These are phyloP conservation scores for Malacosoma neustria DNA, from an alignment of 2,888 invertebrate genomes.

Conservation along the genomic window DNA sequence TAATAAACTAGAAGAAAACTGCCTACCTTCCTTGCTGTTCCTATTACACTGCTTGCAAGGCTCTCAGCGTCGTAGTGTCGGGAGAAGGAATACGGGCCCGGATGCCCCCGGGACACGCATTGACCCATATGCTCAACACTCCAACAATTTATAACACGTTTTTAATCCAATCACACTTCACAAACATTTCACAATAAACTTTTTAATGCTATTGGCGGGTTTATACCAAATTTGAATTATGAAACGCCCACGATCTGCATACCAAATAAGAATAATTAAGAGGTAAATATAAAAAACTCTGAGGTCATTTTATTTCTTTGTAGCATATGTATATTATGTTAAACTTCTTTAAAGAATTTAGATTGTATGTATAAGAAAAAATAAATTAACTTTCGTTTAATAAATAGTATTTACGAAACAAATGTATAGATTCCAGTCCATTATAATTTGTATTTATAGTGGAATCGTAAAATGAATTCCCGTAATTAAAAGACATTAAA, in stretches of 20 bases:
- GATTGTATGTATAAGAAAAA: no score
- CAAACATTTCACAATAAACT: slow-evolving; percentile 13
- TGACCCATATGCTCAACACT: slow-evolving; percentile 79
- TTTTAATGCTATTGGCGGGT: slow-evolving; percentile 3
- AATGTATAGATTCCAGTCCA: no score
- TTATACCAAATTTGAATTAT: slow-evolving; percentile 12
- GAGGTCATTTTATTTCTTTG: no score
- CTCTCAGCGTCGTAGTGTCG: slow-evolving; percentile 67
- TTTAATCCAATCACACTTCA: slow-evolving; percentile 18
- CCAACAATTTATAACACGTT: slow-evolving; percentile 22
- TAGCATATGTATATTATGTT: no score
- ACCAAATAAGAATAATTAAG: slow-evolving; percentile 7
- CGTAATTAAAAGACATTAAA: no score
- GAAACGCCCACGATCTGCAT: slow-evolving; percentile 15
- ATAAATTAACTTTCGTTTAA: no score
- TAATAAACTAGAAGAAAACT: no score
- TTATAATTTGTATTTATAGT: no score
- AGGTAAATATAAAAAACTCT: no score
- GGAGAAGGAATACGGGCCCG: slow-evolving; percentile 60
- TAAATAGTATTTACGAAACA: no score
- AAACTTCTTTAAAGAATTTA: no score
- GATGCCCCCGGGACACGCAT: slow-evolving; percentile 81
- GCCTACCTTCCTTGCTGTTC: slow-evolving; percentile 44
- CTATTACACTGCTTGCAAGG: slow-evolving; percentile 52
- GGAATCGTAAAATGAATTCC: no score